phyloP scores from a whole-genome alignment of 2,797 vertebrate genomes.

The Paramormyrops hopkinsi region DNA sequence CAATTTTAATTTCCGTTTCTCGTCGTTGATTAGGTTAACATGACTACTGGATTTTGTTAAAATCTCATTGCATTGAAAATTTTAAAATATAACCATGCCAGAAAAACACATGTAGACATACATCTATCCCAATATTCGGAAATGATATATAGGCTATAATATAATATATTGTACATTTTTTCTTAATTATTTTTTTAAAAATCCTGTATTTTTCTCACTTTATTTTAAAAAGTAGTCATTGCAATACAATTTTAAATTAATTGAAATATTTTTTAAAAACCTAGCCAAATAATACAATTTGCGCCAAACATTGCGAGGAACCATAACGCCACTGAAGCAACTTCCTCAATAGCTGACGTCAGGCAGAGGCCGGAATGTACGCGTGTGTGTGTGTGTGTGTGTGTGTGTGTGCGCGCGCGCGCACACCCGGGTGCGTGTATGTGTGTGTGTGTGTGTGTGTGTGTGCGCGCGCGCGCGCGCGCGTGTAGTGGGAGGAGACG shows the following conservation, averaged over 20 bases:
- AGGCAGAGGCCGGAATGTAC: conserved; percentile 32
- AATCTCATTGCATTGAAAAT: neutral
- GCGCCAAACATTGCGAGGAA: neutral
- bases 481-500: conserved; percentile 38
- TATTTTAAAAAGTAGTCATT: neutral
- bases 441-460: neutral
- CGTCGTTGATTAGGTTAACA: neutral
- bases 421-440: neutral
- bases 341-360: conserved; percentile 69
- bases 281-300: neutral
- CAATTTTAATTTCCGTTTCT: neutral
- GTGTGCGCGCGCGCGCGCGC: neutral
- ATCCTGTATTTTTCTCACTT: neutral
- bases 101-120: neutral
- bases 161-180: neutral
- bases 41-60: neutral
- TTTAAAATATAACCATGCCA: neutral
- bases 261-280: neutral
- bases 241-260: neutral
- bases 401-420: neutral
- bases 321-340: conserved; percentile 14
- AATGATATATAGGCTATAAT: neutral
- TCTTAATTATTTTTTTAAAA: neutral
- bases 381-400: conserved; percentile 17
- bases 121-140: neutral